Conservation (phyloP, 1,140 invertebrate species). For the Antheraea mylitta region DNA sequence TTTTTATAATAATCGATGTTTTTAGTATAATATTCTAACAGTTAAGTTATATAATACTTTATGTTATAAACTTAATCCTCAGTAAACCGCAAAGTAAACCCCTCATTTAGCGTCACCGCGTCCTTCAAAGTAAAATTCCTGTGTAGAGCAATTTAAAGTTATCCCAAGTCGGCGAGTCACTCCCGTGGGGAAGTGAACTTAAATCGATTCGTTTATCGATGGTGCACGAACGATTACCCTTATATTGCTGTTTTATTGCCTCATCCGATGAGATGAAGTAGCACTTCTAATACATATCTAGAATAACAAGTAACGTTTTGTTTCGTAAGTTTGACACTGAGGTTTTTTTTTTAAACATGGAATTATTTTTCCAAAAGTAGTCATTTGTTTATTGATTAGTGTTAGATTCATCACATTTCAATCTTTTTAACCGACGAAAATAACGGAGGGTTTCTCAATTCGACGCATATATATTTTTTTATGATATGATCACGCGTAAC, state of each 20-base stretch:
- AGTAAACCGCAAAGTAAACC: neutral
- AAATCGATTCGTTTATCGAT: conserved; percentile 75
- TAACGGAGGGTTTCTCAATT: too few relatives aligned
- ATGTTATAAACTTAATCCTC: neutral
- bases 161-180: conserved; percentile 46
- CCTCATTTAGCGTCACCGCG: conserved; percentile 11
- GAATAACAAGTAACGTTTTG: too few relatives aligned
- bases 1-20: neutral
- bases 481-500: too few relatives aligned
- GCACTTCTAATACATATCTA: neutral
- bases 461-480: too few relatives aligned
- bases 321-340: too few relatives aligned
- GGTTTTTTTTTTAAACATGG: too few relatives aligned
- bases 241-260: conserved; percentile 62
- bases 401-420: too few relatives aligned
- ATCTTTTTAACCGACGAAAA: too few relatives aligned
- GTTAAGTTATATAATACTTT: neutral
- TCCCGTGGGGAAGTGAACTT: conserved; percentile 55
- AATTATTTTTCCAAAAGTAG: too few relatives aligned
- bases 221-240: conserved; percentile 67
- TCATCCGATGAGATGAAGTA: conserved; percentile 23
- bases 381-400: too few relatives aligned
- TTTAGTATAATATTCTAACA: neutral
- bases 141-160: conserved; percentile 59
- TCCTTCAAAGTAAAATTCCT: conserved; percentile 49